phyloP scores from a whole-genome alignment of 1,140 invertebrate species.

The Drosophila malerkotliana region DNA sequence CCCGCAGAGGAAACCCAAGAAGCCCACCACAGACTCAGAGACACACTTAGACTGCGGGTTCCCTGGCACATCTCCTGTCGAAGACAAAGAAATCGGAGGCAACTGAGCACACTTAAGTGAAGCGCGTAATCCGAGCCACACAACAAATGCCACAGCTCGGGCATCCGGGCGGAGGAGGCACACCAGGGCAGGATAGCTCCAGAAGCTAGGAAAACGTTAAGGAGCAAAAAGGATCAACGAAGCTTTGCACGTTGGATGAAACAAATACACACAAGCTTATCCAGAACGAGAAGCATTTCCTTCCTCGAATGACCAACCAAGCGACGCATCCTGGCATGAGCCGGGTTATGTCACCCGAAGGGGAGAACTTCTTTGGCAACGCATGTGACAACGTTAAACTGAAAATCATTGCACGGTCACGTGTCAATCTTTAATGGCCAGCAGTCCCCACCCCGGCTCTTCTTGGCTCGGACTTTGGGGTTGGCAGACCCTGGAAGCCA shows the following conservation, averaged over 20 bases:
- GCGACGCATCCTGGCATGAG: slow-evolving; percentile 21
- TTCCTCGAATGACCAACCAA: slow-evolving; percentile 28
- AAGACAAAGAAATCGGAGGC: slow-evolving; percentile 65
- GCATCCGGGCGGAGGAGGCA: slow-evolving; percentile 4
- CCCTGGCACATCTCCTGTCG: slow-evolving; percentile 4
- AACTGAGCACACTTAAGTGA: slow-evolving; percentile 79
- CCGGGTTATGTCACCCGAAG: slow-evolving; percentile 41
- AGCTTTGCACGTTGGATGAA: slow-evolving; percentile 77
- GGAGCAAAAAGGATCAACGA: slow-evolving; percentile 73
- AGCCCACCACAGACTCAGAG: neutral
- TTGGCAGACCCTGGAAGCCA: slow-evolving; percentile 60
- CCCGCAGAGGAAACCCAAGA: slow-evolving; percentile 36
- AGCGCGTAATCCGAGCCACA: slow-evolving; percentile 81
- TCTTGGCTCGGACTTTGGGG: slow-evolving; percentile 14
- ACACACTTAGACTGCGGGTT: slow-evolving; percentile 6
- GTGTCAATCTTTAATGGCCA: slow-evolving; percentile 80
- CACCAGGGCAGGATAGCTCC: slow-evolving; percentile 11
- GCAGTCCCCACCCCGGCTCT: neutral
- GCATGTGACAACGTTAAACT: slow-evolving; percentile 81
- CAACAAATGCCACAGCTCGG: slow-evolving; percentile 64
- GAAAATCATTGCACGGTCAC: slow-evolving; percentile 83
- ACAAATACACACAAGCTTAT: slow-evolving; percentile 54
- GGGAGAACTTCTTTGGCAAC: slow-evolving; percentile 14
- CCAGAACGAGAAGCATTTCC: slow-evolving; percentile 14
- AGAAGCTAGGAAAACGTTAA: slow-evolving; percentile 60